These are phyloP conservation scores for Trichacis sp. DNA, from an alignment of 2,888 invertebrate species.

Conservation along the genomic window DNA sequence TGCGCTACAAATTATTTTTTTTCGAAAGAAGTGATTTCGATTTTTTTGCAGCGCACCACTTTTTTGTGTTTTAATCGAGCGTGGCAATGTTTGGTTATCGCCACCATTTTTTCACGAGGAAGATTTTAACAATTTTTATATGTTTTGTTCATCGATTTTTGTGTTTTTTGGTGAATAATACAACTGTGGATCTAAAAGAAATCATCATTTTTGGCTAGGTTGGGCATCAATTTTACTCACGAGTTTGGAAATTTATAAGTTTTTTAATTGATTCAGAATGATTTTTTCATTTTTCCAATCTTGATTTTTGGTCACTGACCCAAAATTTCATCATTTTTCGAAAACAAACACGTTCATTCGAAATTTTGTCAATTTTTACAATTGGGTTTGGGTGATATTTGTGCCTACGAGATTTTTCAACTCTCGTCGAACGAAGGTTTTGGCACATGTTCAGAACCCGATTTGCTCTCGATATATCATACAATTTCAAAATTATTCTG, in stretches of 20 bases:
- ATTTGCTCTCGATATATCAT: conserved; percentile 41
- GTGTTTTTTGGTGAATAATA: conserved; percentile 1
- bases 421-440: conserved; percentile 30
- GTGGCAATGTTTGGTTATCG: no score
- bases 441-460: conserved; percentile 39
- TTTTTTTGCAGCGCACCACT: not conserved
- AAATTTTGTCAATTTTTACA: not conserved
- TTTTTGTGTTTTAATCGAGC: not conserved
- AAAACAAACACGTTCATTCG: not conserved
- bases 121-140: not conserved
- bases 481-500: conserved; percentile 35
- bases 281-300: no score
- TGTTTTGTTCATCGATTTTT: not conserved
- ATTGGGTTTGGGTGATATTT: not conserved
- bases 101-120: no score
- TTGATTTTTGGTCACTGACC: no score
- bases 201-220: no score
- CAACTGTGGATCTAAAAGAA: not conserved
- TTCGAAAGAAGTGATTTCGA: not conserved
- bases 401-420: conserved; percentile 21
- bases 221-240: no score
- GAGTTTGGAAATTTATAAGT: no score
- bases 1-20: not conserved
- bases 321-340: not conserved
- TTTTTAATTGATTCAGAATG: no score